Conservation (phyloP, 2,113 vertebrate species). For the Clarias gariepinus region DNA sequence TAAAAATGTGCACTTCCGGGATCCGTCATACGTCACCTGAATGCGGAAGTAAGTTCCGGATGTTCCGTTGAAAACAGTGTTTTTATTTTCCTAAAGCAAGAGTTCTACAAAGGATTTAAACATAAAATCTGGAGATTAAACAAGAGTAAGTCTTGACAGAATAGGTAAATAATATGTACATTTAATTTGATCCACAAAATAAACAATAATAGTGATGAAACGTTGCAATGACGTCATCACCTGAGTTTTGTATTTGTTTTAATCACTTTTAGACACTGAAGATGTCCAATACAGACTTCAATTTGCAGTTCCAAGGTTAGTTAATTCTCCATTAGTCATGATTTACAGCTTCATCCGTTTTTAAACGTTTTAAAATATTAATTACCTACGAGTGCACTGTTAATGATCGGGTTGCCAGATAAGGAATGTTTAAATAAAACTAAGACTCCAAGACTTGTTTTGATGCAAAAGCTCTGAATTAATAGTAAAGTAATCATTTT, state of each 20-base stretch:
- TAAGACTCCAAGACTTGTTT: neutral
- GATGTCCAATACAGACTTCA: constrained; percentile 48
- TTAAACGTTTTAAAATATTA: neutral
- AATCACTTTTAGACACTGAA: neutral
- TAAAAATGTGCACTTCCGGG: neutral
- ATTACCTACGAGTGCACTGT: neutral
- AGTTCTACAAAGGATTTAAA: neutral
- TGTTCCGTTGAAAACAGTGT: neutral
- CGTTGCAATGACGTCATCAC: neutral
- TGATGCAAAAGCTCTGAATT: neutral
- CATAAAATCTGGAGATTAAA: neutral
- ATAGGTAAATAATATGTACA: neutral
- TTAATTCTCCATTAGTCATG: rapidly evolving
- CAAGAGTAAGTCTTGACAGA: neutral
- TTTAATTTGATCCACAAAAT: neutral
- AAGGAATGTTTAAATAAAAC: neutral
- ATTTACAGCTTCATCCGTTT: neutral
- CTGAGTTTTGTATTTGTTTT: neutral
- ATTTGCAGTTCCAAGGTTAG: constrained; percentile 79
- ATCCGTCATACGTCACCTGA: neutral
- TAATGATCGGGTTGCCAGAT: neutral
- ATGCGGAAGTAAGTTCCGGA: constrained; percentile 22
- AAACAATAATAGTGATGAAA: neutral
- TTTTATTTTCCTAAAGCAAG: neutral
- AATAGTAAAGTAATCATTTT: too few species aligned